A percentile compares a stretch with the other conserved stretches of the same genome.
These are phyloP conservation scores for Pseudocheirus occidentalis DNA, from an alignment of 2,797 vertebrate species.

Conservation along the genomic window DNA sequence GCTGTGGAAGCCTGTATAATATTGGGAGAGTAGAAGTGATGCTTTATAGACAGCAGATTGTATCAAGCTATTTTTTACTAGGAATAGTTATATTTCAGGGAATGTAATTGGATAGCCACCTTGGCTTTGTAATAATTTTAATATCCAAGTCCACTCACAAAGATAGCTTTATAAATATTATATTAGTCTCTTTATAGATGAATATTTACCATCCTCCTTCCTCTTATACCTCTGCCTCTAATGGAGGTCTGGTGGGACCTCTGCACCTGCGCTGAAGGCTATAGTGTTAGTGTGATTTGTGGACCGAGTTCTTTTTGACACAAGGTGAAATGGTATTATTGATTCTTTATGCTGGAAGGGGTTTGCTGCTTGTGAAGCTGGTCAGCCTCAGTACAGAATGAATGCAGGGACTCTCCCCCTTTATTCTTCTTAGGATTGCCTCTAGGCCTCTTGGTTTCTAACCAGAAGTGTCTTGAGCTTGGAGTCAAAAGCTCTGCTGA, in stretches of 20 bases:
- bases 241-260: neutral
- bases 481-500: rapidly evolving
- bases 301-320: neutral
- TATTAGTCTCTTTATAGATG: neutral
- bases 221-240: neutral
- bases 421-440: rapidly evolving
- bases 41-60: neutral
- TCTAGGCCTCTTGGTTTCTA: neutral
- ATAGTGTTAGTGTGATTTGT: neutral
- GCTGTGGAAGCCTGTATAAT: neutral
- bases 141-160: neutral
- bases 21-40: neutral
- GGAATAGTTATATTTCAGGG: neutral
- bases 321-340: neutral
- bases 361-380: neutral
- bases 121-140: neutral
- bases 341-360: neutral
- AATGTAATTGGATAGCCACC: neutral
- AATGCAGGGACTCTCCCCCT: neutral
- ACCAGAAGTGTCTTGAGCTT: neutral
- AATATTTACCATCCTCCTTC: neutral
- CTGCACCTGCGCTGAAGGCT: neutral
- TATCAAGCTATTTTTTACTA: neutral
- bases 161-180: neutral
- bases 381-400: neutral